Conservation (phyloP, 2,113 vertebrate species). For the Beaufortia kweichowensis region DNA sequence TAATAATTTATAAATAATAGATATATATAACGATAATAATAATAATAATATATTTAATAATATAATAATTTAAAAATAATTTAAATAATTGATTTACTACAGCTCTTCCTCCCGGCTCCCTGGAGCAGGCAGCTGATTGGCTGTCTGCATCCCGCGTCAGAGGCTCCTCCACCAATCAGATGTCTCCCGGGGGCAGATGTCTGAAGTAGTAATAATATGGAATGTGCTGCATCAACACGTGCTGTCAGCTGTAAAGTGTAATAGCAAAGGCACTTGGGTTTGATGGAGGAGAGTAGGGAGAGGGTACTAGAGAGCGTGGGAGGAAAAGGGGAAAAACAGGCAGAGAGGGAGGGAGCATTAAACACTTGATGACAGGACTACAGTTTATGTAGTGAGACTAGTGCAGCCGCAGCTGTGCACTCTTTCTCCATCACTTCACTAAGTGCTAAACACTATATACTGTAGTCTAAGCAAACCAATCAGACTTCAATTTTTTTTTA, state of each 20-base stretch:
- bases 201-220: constrained; percentile 80
- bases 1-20: too few relatives aligned
- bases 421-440: constrained; percentile 11
- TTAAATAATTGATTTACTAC: constrained; percentile 63
- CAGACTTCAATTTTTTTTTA: too few relatives aligned
- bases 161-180: constrained; percentile 71
- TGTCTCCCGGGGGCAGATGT: constrained; percentile 70
- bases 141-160: constrained; percentile 61
- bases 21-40: too few relatives aligned
- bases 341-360: constrained; percentile 50
- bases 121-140: constrained; percentile 74
- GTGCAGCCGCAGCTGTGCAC: constrained; percentile 54
- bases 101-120: constrained; percentile 65
- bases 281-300: constrained; percentile 48
- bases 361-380: constrained; percentile 62
- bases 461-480: not conserved
- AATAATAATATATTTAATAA: too few relatives aligned
- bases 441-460: not conserved
- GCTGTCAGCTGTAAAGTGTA: constrained; percentile 76
- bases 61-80: too few relatives aligned
- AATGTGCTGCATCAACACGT: constrained; percentile 76
- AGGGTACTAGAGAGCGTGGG: not conserved
- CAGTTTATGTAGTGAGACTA: constrained; percentile 60
- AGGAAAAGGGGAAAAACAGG: not conserved
- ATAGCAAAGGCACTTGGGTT: constrained; percentile 64